phyloP scores from a whole-genome alignment of 2,797 vertebrate genomes.

The Lophius americanus region DNA sequence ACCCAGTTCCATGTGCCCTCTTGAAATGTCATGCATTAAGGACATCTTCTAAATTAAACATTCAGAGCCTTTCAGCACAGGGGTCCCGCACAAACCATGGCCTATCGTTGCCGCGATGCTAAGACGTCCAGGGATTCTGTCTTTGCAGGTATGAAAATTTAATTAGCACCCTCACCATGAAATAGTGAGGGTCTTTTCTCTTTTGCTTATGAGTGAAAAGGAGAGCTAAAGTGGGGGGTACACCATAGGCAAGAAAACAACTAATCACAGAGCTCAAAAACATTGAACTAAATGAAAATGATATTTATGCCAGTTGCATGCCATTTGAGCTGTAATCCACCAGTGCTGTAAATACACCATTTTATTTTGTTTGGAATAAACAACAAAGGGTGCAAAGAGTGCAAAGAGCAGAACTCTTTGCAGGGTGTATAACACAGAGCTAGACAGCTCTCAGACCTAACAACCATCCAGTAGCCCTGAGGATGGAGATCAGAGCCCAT shows the following conservation, averaged over 20 bases:
- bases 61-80: slow-evolving; percentile 12
- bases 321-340: slow-evolving; percentile 37
- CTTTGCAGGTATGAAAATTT: slow-evolving; percentile 45
- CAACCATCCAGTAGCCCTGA: too few relatives aligned
- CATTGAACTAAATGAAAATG: slow-evolving; percentile 1
- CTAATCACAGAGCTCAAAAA: neutral
- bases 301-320: slow-evolving; percentile 23
- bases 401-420: too few relatives aligned
- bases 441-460: too few relatives aligned
- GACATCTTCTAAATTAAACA: slow-evolving; percentile 19
- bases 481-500: too few relatives aligned
- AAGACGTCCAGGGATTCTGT: slow-evolving; percentile 29
- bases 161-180: slow-evolving; percentile 52
- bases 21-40: slow-evolving; percentile 7
- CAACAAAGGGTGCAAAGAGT: too few relatives aligned
- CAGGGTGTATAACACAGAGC: too few relatives aligned
- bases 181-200: slow-evolving; percentile 12
- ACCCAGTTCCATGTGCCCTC: neutral
- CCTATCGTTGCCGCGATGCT: slow-evolving; percentile 2
- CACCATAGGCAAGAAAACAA: neutral
- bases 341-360: slow-evolving; percentile 27
- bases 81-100: slow-evolving; percentile 10
- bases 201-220: slow-evolving; percentile 8
- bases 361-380: slow-evolving; percentile 31
- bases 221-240: slow-evolving; percentile 1